phyloP scores from a whole-genome alignment of 35 echinoderm and acorn worm genomes.

The Anneissia japonica region DNA sequence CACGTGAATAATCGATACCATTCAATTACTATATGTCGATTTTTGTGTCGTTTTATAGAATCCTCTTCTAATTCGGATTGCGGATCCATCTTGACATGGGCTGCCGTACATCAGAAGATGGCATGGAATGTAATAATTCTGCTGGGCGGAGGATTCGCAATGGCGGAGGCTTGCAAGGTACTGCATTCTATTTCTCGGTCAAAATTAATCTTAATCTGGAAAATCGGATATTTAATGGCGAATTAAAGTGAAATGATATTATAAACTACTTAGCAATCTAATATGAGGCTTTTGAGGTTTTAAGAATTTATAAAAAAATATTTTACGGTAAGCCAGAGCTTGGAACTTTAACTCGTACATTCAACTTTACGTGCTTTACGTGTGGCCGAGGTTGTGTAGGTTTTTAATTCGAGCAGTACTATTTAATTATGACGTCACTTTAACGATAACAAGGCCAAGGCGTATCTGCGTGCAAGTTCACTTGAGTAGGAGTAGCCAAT shows the following conservation, averaged over 20 bases:
- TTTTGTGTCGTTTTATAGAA: too few species aligned
- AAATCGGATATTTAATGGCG: not conserved
- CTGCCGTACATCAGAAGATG: not conserved
- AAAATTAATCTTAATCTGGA: not conserved
- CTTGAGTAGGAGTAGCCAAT: too few species aligned
- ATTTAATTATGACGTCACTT: too few species aligned
- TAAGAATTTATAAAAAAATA: not conserved
- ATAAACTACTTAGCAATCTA: not conserved
- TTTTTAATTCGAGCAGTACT: too few species aligned
- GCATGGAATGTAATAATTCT: constrained; percentile 17
- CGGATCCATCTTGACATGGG: not conserved
- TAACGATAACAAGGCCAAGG: too few species aligned
- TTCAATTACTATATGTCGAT: too few species aligned
- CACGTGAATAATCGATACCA: too few species aligned
- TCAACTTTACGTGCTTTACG: too few species aligned
- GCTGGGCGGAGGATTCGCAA: constrained; percentile 5
- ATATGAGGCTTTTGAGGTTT: not conserved
- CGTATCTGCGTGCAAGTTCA: too few species aligned
- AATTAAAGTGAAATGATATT: not conserved
- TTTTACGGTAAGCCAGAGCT: too few species aligned
- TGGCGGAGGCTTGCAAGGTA: constrained; percentile 6
- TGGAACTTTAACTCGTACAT: too few species aligned
- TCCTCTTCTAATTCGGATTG: not conserved
- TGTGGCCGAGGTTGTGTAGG: too few species aligned
- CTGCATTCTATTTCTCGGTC: not conserved